Conservation (phyloP, 1,140 invertebrate species). For the Trichonephila inaurata region DNA sequence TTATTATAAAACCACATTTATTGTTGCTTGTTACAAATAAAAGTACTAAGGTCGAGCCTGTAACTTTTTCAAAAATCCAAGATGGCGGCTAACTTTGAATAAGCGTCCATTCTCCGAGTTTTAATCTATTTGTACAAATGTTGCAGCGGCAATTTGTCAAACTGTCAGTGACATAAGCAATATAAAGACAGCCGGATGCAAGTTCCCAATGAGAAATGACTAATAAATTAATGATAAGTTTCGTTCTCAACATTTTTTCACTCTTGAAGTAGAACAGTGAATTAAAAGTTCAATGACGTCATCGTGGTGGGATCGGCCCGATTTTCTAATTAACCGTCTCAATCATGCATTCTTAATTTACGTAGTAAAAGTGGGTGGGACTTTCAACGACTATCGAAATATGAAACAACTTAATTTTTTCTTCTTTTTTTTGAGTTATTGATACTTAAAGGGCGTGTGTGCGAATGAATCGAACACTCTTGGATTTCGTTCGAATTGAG, state of each 20-base stretch:
- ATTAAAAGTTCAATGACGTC: slow-evolving; percentile 25
- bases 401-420: neutral
- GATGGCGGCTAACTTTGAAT: neutral
- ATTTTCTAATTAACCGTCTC: neutral
- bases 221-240: slow-evolving; percentile 2
- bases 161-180: neutral
- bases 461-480: neutral
- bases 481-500: neutral
- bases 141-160: neutral
- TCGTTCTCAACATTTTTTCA: neutral
- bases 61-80: neutral
- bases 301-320: neutral
- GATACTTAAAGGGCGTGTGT: neutral
- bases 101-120: neutral
- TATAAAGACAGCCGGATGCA: neutral
- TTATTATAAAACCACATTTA: too few species aligned
- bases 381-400: neutral
- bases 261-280: neutral
- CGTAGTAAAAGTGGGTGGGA: neutral
- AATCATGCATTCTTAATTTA: neutral
- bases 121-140: neutral
- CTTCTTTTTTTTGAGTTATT: neutral
- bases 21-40: too few species aligned
- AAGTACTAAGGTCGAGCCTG: too few species aligned
- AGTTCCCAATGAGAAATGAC: neutral